Evolutionary conservation across 2,797 vertebrate species (phyloP), one percentile per base, ranked within the genome.

Genomic region (Pristis pectinata): DNA sequence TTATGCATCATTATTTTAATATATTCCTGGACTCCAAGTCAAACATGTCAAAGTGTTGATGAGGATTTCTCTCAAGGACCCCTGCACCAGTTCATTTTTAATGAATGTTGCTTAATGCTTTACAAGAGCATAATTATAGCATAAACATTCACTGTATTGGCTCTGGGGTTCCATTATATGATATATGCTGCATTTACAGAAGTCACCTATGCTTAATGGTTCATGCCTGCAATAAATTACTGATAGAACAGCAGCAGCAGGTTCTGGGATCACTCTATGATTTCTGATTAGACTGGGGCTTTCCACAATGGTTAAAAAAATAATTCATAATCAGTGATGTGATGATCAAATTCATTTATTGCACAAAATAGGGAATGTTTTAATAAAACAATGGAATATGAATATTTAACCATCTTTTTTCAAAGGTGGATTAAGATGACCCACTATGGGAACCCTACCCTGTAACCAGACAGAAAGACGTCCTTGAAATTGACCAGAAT

Each of bases 91-190:
- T 91, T 91, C n/a, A 91, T 41, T 91, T 37, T 61, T 91, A 37
- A 91, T 91, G 34, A 64, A 64, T 91, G 59, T 61, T 91, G 87
- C 17, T 91, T 61, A 67, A 19, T 91, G 87, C 7, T 67, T 91
- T 91, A 41, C 87, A 91, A 37, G 87, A 91, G 19, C n/a, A 41
- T 41, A n/a, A 9, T 67, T 41, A 41, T 27, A 24, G 17, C 59
- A 91, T 91, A 22, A 91, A 67, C 19, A 24, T 19, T 91, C 61
- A 8, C n/a, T 61, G 1, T 67, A 67, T 91, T 22, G 24, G 7
- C 8, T 67, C 61, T 41, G 61, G 19, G n/a, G n/a, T 64, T 91
- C 19, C 22, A 24, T 67, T 59, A 37, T 37, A 91, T 56, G 83
- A 85, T 89, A 61, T 89, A n/a, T 91, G 56, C 37, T n/a, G 34